Evolutionary conservation across 2,888 invertebrate genomes (phyloP), one percentile per base, ranked within the genome.

Genomic region (Nomada fucata): DNA sequence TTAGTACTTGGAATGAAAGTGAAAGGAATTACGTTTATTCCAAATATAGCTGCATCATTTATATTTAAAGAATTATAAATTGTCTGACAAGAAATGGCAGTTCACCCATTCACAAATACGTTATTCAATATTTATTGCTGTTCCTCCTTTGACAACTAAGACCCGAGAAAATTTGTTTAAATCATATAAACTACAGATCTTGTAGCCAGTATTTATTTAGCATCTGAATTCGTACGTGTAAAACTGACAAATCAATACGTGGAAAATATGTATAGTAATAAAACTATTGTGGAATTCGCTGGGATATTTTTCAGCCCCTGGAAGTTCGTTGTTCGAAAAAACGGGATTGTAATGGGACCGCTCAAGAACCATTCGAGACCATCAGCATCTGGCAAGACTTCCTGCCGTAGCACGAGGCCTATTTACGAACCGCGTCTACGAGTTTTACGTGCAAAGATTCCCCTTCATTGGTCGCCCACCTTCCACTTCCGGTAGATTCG

Each of bases 361-460:
- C 60, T 57, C 53, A 72, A 73, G 64, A 81, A 73, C 36, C 36
- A 36, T 36, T 36, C 36, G 36, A 64, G 72, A 72, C 60, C 55
- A 71, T 61, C 81, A 81, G 74, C 86, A 89, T 87, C 89, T 86
- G 85, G 88, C 86, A 76, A 89, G 88, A 88, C 83, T 88, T 89
- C 84, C 87, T 84, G 83, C 70, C 86, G 65, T 81, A 68, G 80
- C 69, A 81, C 83, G 80, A 74, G 73, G 64, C 75, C 86, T 87
- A 86, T 87, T 87, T 88, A 87, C 79, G 82, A 86, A 87, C 69
- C 82, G 76, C 65, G 50, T 72, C 52, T 64, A 76, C 55, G 68
- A 77, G 85, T 74, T 87, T 79, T 78, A 87, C 65, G 61, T 69
- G 76, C 82, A 79, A 82, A 69, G 68, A 85, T 80, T 63, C 75